A percentile compares a stretch with the other conserved stretches of the same genome.
phyloP scores from a whole-genome alignment of 2,113 vertebrate genomes.

The Trematocara zebra region DNA sequence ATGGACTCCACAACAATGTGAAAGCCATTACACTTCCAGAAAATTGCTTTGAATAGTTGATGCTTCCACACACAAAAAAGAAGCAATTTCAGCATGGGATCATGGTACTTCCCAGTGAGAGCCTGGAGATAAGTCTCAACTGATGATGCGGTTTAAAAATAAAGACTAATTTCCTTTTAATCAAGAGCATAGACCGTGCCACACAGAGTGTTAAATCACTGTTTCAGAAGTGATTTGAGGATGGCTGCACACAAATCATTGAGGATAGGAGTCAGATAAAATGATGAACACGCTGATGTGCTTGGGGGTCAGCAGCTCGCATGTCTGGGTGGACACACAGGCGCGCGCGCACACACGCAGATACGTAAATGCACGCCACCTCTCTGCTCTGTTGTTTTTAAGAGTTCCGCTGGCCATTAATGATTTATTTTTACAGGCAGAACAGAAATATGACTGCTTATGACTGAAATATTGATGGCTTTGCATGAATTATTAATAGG shows the following conservation, averaged over 20 bases:
- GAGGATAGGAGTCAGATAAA: not conserved
- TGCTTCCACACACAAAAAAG: slow-evolving; percentile 10
- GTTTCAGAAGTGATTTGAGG: slow-evolving; percentile 47
- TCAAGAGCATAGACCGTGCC: slow-evolving; percentile 28
- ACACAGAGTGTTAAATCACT: slow-evolving; percentile 37
- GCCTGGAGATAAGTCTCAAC: slow-evolving; percentile 44
- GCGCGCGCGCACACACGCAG: not conserved
- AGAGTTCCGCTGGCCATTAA: slow-evolving; percentile 52
- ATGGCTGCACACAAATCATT: slow-evolving; percentile 9
- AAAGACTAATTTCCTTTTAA: slow-evolving; percentile 59
- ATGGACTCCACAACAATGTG: slow-evolving; percentile 19
- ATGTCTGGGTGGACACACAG: not conserved
- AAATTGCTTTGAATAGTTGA: slow-evolving; percentile 48
- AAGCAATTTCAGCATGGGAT: slow-evolving; percentile 38
- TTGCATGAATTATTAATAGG: slow-evolving; percentile 50
- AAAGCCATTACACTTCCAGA: slow-evolving; percentile 20
- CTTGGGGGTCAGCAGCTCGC: slow-evolving; percentile 14
- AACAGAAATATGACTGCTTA: slow-evolving; percentile 68
- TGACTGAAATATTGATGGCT: slow-evolving; percentile 69
- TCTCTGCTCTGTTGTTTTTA: slow-evolving; percentile 56
- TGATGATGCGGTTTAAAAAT: slow-evolving; percentile 57
- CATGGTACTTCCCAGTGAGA: slow-evolving; percentile 7
- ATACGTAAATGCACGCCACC: not conserved
- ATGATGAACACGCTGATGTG: not conserved
- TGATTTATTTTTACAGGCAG: slow-evolving; percentile 69